Base-by-base conservation (phyloP, 2,888 invertebrate genomes). In the Catocala sponsa region DNA sequence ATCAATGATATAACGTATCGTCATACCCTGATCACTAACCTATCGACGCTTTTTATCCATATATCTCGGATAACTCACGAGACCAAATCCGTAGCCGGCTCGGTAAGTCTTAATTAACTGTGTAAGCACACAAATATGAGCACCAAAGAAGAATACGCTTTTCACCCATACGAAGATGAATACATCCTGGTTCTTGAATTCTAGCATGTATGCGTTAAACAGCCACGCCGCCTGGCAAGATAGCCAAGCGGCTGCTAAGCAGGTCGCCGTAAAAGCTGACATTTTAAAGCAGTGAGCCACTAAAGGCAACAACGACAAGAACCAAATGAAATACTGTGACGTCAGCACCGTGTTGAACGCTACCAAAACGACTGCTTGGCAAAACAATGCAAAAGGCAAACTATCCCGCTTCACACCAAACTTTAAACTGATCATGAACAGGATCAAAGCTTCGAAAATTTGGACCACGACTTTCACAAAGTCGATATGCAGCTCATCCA, bases 271-370 rank as follows among this genome's bases (percentile, higher is more conserved):
- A 9, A 85, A 87, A 6, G 92, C 79, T 4, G 95, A 90, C 63
- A 97, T 91, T 67, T 95, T 94, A 35, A 98, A 95, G 80, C 96
- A 96, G 70, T 97, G 97, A 0, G 97, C 89, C 63, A 97, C 96
- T 25, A 98, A 82, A 0, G 99, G 99, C 13, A 99, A 88, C 6
- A 99, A 88, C 1, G 98, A 97, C 63, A 99, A 89, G 83, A 98
- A 99, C 99, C 99, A 99, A 53, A 99, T 95, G 78, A 99, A 99
- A 86, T 99, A 99, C 84, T 99, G 99, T 5, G 99, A 99, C 0
- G 99, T 99, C 84, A 99, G 96, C 0, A 99, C 99, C 76, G 98
- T 97, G 91, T 99, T 99, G 81, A 97, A 99, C 2, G 97, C 96
- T 0, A 99, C 99, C 85, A 99, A 96, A 2, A 97, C 96, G 63